A percentile compares a stretch with the other conserved stretches of the same genome.
These are phyloP conservation scores for Cosmia trapezina DNA, from an alignment of 2,888 invertebrate genomes.

Conservation along the genomic window DNA sequence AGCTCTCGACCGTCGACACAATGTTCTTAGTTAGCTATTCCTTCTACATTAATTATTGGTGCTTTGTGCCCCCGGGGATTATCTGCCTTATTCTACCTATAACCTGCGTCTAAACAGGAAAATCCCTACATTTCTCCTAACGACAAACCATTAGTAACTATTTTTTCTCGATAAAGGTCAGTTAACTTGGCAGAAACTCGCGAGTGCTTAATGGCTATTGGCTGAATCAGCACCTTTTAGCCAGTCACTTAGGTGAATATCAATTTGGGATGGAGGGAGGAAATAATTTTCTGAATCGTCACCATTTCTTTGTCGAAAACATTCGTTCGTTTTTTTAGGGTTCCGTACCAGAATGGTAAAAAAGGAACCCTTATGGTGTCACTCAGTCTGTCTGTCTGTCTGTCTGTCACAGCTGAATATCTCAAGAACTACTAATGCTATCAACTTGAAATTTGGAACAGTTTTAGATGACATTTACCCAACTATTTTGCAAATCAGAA, in stretches of 20 bases:
- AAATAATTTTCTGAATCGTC: slow-evolving; percentile 41
- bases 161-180: slow-evolving; percentile 59
- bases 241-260: slow-evolving; percentile 35
- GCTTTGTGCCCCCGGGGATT: slow-evolving; percentile 39
- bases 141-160: slow-evolving; percentile 55
- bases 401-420: too few species aligned
- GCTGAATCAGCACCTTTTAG: slow-evolving; percentile 60
- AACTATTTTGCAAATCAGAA: too few species aligned
- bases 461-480: too few species aligned
- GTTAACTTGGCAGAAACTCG: slow-evolving; percentile 39
- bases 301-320: slow-evolving; percentile 13
- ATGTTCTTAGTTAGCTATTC: slow-evolving; percentile 47
- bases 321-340: background rate
- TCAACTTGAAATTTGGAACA: too few species aligned
- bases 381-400: too few species aligned
- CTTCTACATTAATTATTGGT: slow-evolving; percentile 50
- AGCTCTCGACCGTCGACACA: slow-evolving; percentile 7
- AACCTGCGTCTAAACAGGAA: slow-evolving; percentile 58
- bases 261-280: slow-evolving; percentile 34
- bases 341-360: too few species aligned
- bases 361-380: too few species aligned
- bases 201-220: slow-evolving; percentile 50
- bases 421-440: too few species aligned
- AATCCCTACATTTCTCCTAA: slow-evolving; percentile 45
- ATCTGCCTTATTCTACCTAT: slow-evolving; percentile 49